phyloP scores from a whole-genome alignment of 2,888 invertebrate genomes.

The Cheilosia variabilis region DNA sequence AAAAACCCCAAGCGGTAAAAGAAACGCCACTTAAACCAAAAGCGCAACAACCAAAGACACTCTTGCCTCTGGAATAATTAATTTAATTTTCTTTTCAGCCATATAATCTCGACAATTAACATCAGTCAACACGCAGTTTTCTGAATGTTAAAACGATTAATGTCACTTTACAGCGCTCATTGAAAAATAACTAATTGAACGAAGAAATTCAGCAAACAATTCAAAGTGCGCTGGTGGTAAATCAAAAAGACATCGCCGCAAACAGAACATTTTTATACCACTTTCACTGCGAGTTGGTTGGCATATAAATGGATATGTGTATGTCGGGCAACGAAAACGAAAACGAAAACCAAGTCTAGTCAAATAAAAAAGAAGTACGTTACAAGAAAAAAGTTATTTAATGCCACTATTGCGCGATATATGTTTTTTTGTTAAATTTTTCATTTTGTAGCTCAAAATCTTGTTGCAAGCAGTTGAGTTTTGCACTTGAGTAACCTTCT shows the following conservation, averaged over 20 bases:
- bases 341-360: slow-evolving; percentile 12
- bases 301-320: neutral
- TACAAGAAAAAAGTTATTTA: slow-evolving; percentile 57
- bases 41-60: neutral
- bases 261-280: slow-evolving; percentile 50
- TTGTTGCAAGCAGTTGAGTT: slow-evolving; percentile 40
- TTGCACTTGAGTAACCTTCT: slow-evolving; percentile 74
- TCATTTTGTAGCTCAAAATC: slow-evolving; percentile 15
- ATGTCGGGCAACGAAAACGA: slow-evolving; percentile 2
- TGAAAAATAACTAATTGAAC: slow-evolving; percentile 46
- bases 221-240: slow-evolving; percentile 21
- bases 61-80: neutral
- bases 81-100: slow-evolving; percentile 36
- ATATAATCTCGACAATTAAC: slow-evolving; percentile 29
- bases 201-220: slow-evolving; percentile 47
- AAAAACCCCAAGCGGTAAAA: no score
- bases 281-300: slow-evolving; percentile 53
- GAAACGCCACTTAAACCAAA: no score
- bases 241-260: slow-evolving; percentile 17
- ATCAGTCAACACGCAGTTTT: slow-evolving; percentile 8
- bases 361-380: slow-evolving; percentile 4
- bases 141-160: slow-evolving; percentile 35
- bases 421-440: slow-evolving; percentile 25
- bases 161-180: slow-evolving; percentile 28
- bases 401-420: slow-evolving; percentile 66